A percentile compares a stretch with the other conserved stretches of the same genome.
Conservation (phyloP, 2,113 vertebrate species). For the Neogobius melanostomus region DNA sequence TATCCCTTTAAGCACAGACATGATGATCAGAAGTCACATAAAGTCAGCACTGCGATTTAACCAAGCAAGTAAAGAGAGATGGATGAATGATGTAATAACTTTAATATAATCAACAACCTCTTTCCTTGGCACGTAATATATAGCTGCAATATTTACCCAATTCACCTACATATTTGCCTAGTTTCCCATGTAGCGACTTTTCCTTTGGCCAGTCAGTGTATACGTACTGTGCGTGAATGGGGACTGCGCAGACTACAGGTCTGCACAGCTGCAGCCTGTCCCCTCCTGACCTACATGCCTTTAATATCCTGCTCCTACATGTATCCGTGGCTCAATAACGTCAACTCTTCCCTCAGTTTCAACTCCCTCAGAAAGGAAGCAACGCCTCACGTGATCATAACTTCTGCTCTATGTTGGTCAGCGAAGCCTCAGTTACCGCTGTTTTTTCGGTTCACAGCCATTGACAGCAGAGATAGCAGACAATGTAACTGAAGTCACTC, state of each 20-base stretch:
- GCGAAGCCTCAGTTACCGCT: background rate
- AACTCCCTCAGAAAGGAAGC: conserved; percentile 37
- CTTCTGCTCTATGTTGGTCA: conserved; percentile 22
- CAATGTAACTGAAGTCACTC: background rate
- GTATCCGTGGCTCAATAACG: conserved; percentile 35
- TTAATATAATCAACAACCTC: too few relatives aligned
- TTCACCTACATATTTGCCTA: too few relatives aligned
- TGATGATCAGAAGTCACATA: too few relatives aligned
- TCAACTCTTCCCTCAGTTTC: conserved; percentile 27
- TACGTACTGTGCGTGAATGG: background rate
- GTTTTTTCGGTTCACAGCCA: background rate
- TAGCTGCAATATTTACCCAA: too few relatives aligned
- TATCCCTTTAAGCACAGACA: too few relatives aligned
- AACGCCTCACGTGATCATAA: background rate
- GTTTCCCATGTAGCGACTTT: too few relatives aligned
- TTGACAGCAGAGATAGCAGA: background rate
- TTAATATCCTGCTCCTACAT: conserved; percentile 20
- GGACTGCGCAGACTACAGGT: conserved; percentile 39
- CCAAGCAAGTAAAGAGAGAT: too few relatives aligned
- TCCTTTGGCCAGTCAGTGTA: too few relatives aligned
- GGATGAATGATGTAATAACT: too few relatives aligned
- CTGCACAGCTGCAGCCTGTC: conserved; percentile 57
- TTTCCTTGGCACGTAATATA: too few relatives aligned
- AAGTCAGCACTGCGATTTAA: too few relatives aligned
- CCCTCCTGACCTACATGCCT: conserved; percentile 9